Conservation (phyloP, 2,797 vertebrate species). For the Morelia viridis region DNA sequence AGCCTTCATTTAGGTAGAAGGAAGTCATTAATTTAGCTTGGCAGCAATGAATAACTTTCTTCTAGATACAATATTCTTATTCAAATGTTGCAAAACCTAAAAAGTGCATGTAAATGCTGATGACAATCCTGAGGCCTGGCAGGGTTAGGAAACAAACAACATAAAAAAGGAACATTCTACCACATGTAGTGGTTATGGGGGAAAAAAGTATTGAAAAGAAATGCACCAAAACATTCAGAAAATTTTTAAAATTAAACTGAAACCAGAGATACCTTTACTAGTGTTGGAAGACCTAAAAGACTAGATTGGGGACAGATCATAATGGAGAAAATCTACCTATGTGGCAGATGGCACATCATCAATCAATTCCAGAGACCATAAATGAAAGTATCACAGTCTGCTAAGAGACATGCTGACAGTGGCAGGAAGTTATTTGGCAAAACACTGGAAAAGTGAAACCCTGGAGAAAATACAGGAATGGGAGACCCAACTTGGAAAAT, state of each 20-base stretch:
- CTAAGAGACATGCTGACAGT: neutral
- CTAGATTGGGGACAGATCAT: neutral
- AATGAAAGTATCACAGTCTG: neutral
- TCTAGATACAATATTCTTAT: neutral
- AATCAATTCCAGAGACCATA: neutral
- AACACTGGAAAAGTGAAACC: neutral
- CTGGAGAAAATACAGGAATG: neutral
- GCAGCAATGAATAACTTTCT: neutral
- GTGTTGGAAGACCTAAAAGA: neutral
- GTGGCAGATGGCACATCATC: neutral
- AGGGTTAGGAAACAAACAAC: neutral
- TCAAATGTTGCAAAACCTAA: conserved; percentile 1
- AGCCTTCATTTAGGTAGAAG: neutral
- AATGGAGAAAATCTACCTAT: neutral
- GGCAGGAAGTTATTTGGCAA: neutral
- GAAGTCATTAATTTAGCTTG: neutral
- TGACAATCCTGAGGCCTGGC: neutral
- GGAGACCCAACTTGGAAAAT: neutral
- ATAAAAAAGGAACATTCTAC: neutral
- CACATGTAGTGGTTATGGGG: neutral
- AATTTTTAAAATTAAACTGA: neutral
- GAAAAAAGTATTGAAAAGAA: neutral
- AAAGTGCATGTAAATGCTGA: neutral
- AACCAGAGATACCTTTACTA: neutral
- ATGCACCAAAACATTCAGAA: neutral